Base-by-base conservation (phyloP, 35 echinoderm and acorn worm genomes). In the Stichopus chloronotus region DNA sequence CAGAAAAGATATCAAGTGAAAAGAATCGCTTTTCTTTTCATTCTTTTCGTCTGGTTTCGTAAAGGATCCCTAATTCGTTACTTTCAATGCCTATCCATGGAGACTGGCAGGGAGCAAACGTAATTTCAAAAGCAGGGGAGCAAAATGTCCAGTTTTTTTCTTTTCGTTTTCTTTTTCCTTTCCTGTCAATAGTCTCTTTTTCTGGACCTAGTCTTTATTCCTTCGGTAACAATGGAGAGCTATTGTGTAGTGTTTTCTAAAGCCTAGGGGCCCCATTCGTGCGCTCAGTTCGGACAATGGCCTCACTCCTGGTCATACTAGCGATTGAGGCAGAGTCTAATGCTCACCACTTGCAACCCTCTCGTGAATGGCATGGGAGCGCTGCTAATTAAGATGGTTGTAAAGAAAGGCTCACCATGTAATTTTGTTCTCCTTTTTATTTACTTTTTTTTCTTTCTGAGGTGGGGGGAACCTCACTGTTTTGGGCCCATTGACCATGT, bases 11-110 rank as follows among this genome's bases (percentile, higher is more conserved):
- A 19, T 84, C 52, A 58, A 21, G 56, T 85, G 12, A 83, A 83
- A 55, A 83, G 80, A 56, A 52, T 43, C 43, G 17, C 14, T 83
- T 52, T 85, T 25, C 76, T 78, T 78, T 43, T 43, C 30, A 43
- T 43, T 74, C 17, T 74, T 14, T 20, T 20, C 12, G 69, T n/a
- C 69, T 74, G 17, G 69, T 85, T 58, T 85, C 24, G 57, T 59
- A 83, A n/a, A 16, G 82, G 82, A 85, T 23, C 82, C 58, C 82
- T 85, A 85, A 85, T 85, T 85, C 82, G 82, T 58, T 85, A 85
- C 82, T 58, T 85, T 85, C 54, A 85, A 58, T 85, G 57, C 6
- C 8, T 58, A 20, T 11, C 8, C 52, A 43, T 55, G 25, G 7
- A 83, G 80, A 83, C 58, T 85, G 82, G 55, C 82, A 85, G 82